These are phyloP conservation scores for Oceanodroma leucorhoa DNA, from an alignment of 2,797 vertebrate genomes.

Conservation along the genomic window DNA sequence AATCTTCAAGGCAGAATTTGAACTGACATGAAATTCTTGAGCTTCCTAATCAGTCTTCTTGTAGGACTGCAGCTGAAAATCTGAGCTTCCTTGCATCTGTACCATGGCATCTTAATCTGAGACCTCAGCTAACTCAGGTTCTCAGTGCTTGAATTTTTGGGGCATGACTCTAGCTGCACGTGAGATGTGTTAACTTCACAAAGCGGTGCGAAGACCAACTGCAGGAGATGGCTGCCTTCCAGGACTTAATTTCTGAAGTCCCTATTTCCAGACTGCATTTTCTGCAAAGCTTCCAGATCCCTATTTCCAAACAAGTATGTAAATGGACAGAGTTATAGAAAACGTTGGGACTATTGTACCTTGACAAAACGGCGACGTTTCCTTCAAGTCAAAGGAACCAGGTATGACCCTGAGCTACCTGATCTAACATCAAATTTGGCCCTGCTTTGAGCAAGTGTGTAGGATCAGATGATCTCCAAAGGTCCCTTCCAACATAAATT, in stretches of 20 bases:
- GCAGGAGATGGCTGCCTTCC: neutral
- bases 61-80: neutral
- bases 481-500: neutral
- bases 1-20: neutral
- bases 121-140: neutral
- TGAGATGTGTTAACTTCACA: neutral
- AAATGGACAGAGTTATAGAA: neutral
- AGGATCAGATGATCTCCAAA: neutral
- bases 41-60: neutral
- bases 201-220: neutral
- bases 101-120: neutral
- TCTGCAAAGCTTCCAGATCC: neutral
- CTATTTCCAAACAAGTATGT: neutral
- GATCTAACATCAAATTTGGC: neutral
- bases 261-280: neutral
- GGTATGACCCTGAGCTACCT: neutral
- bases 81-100: neutral
- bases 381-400: neutral
- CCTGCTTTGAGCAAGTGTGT: neutral
- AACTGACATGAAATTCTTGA: neutral
- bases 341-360: neutral
- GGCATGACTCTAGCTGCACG: rapidly evolving
- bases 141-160: neutral
- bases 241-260: neutral
- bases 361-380: neutral